phyloP scores from a whole-genome alignment of 2,888 invertebrate species.

The Halictus ligatus region DNA sequence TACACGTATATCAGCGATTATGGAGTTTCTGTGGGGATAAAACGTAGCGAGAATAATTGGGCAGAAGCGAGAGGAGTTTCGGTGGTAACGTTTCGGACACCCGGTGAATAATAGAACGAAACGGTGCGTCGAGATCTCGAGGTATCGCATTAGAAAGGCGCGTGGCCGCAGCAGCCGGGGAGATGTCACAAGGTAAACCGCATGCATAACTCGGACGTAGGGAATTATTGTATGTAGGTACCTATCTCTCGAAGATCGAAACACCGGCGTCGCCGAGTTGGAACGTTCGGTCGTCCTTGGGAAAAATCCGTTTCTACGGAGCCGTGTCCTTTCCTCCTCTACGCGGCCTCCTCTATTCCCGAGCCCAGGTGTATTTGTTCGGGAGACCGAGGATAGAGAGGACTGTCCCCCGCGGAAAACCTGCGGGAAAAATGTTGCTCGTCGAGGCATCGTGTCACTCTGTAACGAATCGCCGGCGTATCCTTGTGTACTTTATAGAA shows the following conservation, averaged over 20 bases:
- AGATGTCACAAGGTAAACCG: conserved; percentile 82
- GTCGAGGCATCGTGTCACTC: neutral
- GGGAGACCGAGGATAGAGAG: neutral
- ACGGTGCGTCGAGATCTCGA: conserved; percentile 37
- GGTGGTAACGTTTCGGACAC: conserved; percentile 23
- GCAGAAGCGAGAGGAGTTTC: neutral
- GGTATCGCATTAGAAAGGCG: conserved; percentile 79
- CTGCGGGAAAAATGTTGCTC: neutral
- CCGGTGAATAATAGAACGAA: conserved; percentile 47
- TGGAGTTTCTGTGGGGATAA: neutral
- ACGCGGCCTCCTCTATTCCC: neutral
- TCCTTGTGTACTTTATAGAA: neutral
- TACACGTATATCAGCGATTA: too few relatives aligned
- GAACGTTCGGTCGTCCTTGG: conserved; percentile 61
- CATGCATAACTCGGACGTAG: conserved; percentile 73
- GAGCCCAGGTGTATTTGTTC: neutral
- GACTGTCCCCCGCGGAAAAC: conserved; percentile 10
- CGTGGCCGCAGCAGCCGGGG: conserved; percentile 66
- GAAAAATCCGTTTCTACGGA: conserved; percentile 50
- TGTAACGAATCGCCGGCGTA: neutral
- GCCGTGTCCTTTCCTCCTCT: conserved; percentile 2
- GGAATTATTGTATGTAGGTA: conserved; percentile 65
- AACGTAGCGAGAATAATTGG: neutral
- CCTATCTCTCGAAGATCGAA: conserved; percentile 62
- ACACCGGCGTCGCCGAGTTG: conserved; percentile 29